phyloP scores from a whole-genome alignment of 2,113 vertebrate species.

The Pseudolaguvia tuberculata region DNA sequence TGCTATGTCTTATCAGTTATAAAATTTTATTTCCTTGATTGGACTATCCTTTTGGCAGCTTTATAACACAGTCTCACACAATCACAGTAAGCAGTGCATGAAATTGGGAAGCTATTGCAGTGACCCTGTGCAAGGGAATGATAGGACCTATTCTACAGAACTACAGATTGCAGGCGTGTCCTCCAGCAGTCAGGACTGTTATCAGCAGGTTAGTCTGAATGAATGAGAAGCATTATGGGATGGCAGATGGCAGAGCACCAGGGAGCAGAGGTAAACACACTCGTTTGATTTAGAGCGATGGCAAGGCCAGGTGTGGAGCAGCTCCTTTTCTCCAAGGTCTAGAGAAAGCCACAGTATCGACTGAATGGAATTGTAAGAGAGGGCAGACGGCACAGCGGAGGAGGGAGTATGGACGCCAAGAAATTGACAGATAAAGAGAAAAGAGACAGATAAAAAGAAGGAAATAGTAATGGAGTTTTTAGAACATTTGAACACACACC shows the following conservation, averaged over 20 bases:
- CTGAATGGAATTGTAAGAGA: not conserved
- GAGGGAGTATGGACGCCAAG: not conserved
- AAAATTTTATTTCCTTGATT: conserved; percentile 7
- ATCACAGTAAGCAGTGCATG: conserved; percentile 24
- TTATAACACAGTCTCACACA: conserved; percentile 4
- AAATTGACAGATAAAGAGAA: not conserved
- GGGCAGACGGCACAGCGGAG: not conserved
- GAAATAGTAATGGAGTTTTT: conserved; percentile 9
- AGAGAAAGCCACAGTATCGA: conserved; percentile 25
- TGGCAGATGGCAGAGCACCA: conserved; percentile 34
- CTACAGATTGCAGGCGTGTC: conserved; percentile 20
- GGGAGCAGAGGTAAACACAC: conserved; percentile 32
- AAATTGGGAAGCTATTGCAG: conserved; percentile 27
- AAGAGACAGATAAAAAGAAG: not conserved
- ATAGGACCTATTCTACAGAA: conserved; percentile 17
- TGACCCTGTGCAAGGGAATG: conserved; percentile 18
- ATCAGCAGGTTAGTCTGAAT: conserved; percentile 33
- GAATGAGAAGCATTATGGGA: conserved; percentile 36
- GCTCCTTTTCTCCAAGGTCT: conserved; percentile 36
- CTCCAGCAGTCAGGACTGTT: conserved; percentile 8
- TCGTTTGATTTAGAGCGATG: conserved; percentile 40
- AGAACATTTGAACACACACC: not conserved
- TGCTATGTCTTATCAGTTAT: not conserved
- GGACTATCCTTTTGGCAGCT: not conserved
- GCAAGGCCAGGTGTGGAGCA: conserved; percentile 35